Evolutionary conservation across 2,797 vertebrate genomes (phyloP).

Genomic region (Apogon talboti): DNA sequence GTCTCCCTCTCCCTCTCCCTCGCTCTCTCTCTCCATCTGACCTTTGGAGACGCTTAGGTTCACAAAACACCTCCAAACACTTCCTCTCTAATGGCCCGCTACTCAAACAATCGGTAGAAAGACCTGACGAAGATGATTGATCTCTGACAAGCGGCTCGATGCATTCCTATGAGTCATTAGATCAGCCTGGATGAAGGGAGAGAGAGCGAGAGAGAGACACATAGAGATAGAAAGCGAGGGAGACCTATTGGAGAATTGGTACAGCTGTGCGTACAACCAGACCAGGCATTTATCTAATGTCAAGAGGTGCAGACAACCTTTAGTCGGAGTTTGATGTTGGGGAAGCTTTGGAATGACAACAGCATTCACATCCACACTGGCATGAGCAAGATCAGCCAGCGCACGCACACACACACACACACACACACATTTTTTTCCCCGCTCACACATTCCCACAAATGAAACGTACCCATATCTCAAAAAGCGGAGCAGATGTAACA

Average conservation of each 20-base stretch:
- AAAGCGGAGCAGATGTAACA: conserved; percentile 22
- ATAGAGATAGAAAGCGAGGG: conserved; percentile 57
- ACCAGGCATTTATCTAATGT: conserved; percentile 83
- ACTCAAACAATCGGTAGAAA: conserved; percentile 87
- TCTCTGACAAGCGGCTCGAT: conserved; percentile 87
- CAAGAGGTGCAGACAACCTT: conserved; percentile 83
- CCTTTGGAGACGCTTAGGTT: conserved; percentile 88
- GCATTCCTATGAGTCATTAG: conserved; percentile 87
- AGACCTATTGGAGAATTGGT: conserved; percentile 84
- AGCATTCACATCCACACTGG: conserved; percentile 43
- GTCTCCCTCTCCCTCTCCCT: conserved; percentile 39
- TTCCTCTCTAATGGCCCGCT: conserved; percentile 87
- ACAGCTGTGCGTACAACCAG: conserved; percentile 79
- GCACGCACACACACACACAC: conserved; percentile 34
- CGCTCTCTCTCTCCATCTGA: conserved; percentile 74
- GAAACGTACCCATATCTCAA: conserved; percentile 36
- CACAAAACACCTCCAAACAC: conserved; percentile 88
- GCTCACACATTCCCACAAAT: conserved; percentile 34
- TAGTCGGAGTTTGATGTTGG: conserved; percentile 78
- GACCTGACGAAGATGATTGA: conserved; percentile 87
- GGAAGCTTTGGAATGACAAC: conserved; percentile 79
- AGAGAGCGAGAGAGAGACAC: conserved; percentile 42
- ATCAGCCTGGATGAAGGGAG: conserved; percentile 77
- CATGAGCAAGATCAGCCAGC: conserved; percentile 13
- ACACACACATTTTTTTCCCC: conserved; percentile 1